phyloP scores from a whole-genome alignment of 1,140 invertebrate genomes.

The Trichogramma pretiosum region DNA sequence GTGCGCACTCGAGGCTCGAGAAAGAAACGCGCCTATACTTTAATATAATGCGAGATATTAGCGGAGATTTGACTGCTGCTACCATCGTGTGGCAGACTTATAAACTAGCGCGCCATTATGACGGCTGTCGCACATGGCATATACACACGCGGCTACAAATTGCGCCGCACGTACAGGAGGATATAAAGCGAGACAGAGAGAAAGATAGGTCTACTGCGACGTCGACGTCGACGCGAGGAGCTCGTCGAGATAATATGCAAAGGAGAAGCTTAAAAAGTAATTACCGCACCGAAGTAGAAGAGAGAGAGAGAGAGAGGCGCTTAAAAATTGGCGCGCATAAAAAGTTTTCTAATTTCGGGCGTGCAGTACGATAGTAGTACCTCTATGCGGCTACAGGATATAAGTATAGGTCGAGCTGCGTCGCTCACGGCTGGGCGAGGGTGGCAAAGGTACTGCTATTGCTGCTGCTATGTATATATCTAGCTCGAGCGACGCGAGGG shows the following conservation, averaged over 20 bases:
- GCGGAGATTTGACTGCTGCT: too few relatives aligned
- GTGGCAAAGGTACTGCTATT: too few relatives aligned
- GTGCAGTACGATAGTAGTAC: constrained; percentile 16
- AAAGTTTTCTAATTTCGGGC: constrained; percentile 47
- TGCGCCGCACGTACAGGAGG: neutral
- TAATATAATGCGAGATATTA: too few relatives aligned
- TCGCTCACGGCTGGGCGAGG: too few relatives aligned
- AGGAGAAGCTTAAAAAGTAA: constrained; percentile 47
- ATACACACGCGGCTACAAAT: constrained; percentile 7
- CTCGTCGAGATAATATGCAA: constrained; percentile 40
- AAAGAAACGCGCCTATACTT: too few relatives aligned
- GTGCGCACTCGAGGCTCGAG: too few relatives aligned
- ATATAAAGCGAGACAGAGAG: too few relatives aligned
- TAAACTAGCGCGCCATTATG: constrained; percentile 24
- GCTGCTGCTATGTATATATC: too few relatives aligned
- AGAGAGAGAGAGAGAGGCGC: constrained; percentile 28
- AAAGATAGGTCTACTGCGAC: too few relatives aligned
- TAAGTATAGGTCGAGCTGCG: too few relatives aligned
- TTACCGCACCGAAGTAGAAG: constrained; percentile 42
- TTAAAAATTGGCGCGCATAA: constrained; percentile 46
- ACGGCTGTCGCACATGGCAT: constrained; percentile 1
- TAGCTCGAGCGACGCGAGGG: too few relatives aligned
- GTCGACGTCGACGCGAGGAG: constrained; percentile 10
- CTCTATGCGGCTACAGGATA: neutral
- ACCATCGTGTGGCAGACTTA: too few relatives aligned